Evolutionary conservation across 2,888 invertebrate species (phyloP).

Genomic region (Dichetophora obliterata): DNA sequence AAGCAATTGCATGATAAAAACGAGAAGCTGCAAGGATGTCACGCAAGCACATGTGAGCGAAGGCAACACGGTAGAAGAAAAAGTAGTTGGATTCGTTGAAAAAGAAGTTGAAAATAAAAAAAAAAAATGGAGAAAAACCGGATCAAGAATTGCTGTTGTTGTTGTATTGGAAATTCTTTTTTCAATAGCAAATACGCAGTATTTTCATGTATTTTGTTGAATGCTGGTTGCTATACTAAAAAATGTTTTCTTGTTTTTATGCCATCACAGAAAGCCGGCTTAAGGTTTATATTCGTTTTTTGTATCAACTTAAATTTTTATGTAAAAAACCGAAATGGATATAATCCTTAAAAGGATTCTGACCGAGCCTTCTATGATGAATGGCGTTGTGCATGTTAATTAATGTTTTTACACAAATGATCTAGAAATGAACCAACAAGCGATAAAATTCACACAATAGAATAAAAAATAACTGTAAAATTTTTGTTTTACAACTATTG

Average conservation of each 20-base stretch:
- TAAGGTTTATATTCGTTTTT: too few species aligned
- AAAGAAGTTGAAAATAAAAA: background rate
- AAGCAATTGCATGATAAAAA: constrained; percentile 18
- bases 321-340: too few species aligned
- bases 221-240: constrained; percentile 2
- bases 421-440: too few species aligned
- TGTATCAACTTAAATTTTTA: too few species aligned
- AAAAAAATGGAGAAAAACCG: background rate
- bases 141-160: background rate
- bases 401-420: too few species aligned
- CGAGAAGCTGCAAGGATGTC: background rate
- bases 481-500: too few species aligned
- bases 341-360: too few species aligned
- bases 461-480: too few species aligned
- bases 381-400: too few species aligned
- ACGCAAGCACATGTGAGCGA: constrained; percentile 21
- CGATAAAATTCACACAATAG: too few species aligned
- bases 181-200: background rate
- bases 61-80: background rate
- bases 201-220: background rate
- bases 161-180: background rate
- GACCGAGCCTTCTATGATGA: too few species aligned
- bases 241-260: background rate
- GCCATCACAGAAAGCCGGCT: too few species aligned
- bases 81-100: background rate